Evolutionary conservation across 2,797 vertebrate species (phyloP).

Genomic region (Ataeniobius toweri): DNA sequence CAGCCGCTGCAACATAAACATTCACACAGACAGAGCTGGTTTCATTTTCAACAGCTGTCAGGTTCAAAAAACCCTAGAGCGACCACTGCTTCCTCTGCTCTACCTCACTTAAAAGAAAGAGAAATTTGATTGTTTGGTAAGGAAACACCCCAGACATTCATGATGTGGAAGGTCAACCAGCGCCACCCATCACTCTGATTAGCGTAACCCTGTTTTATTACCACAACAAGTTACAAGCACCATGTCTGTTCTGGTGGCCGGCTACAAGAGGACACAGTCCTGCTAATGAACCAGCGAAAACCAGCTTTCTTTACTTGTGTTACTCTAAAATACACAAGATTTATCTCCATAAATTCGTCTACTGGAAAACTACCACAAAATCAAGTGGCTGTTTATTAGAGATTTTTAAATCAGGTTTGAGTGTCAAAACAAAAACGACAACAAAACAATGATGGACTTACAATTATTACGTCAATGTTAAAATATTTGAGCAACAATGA

Average conservation of each 20-base stretch:
- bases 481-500: not conserved
- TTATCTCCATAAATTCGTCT: not conserved
- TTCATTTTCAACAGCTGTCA: conserved; percentile 2
- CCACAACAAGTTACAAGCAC: too few species aligned
- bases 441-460: not conserved
- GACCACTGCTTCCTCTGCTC: not conserved
- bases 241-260: too few species aligned
- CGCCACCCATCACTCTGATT: not conserved
- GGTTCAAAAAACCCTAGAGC: too few species aligned
- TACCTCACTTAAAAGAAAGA: not conserved
- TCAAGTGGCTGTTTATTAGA: not conserved
- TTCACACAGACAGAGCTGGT: not conserved
- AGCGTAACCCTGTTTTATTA: not conserved
- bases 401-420: not conserved
- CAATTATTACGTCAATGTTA: not conserved
- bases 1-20: conserved; percentile 66
- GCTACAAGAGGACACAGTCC: not conserved
- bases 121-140: not conserved
- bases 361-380: not conserved
- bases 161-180: not conserved
- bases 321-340: not conserved
- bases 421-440: not conserved
- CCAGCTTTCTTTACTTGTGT: not conserved
- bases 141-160: not conserved
- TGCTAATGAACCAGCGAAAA: not conserved